Percentiles rank a stretch among this genome's conserved stretches.
Conservation (phyloP, 53 echinoderm and acorn worm genomes). For the Zoroaster sp. region DNA sequence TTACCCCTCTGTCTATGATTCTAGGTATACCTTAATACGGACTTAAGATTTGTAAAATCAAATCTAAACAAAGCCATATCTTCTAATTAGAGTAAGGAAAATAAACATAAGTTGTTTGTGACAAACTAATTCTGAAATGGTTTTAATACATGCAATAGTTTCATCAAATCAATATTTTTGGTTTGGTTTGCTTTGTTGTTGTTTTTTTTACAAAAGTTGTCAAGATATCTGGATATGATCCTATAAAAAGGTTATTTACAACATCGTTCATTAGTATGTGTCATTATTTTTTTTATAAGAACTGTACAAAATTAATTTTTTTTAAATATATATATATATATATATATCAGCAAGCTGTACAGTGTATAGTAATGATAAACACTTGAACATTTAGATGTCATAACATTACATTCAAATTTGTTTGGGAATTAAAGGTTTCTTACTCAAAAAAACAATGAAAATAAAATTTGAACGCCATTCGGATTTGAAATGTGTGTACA, state of each 20-base stretch:
- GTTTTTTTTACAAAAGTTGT: slow-evolving; percentile 14
- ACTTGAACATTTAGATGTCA: no score
- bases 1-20: no score
- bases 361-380: slow-evolving; percentile 8
- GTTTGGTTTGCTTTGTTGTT: not conserved
- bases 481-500: no score
- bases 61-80: not conserved
- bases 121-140: not conserved
- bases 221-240: slow-evolving; percentile 26
- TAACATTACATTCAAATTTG: no score
- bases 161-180: not conserved
- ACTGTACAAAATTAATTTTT: slow-evolving; percentile 49
- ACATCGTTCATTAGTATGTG: slow-evolving; percentile 17
- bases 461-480: no score
- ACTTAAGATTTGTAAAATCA: not conserved
- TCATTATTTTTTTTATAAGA: slow-evolving; percentile 30
- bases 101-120: not conserved
- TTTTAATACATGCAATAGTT: not conserved
- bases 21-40: not conserved
- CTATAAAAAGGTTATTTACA: slow-evolving; percentile 56
- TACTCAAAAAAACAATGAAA: not conserved
- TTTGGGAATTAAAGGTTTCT: not conserved
- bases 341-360: slow-evolving; percentile 48
- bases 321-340: slow-evolving; percentile 58
- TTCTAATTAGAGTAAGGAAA: not conserved